Conservation (phyloP, 2,888 invertebrate species). For the Phragmatobia fuliginosa region DNA sequence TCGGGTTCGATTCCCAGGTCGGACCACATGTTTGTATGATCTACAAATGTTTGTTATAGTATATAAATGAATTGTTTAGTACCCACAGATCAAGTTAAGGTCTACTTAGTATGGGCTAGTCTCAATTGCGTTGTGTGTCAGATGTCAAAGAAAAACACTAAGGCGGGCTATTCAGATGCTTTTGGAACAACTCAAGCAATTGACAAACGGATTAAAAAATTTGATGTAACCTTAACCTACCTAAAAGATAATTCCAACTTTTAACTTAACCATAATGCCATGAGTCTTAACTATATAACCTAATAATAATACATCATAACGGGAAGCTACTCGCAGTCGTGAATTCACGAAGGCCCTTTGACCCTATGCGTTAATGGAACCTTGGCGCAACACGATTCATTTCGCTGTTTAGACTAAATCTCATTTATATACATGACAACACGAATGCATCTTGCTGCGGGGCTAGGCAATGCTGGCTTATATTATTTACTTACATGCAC, state of each 20-base stretch:
- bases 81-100: too few species aligned
- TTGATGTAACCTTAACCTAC: background rate
- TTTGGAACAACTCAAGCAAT: too few species aligned
- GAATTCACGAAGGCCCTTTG: constrained; percentile 8
- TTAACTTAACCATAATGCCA: background rate
- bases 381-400: constrained; percentile 18
- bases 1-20: too few species aligned
- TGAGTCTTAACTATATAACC: background rate
- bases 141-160: too few species aligned
- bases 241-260: background rate
- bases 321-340: constrained; percentile 11
- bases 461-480: background rate
- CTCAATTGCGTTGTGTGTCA: too few species aligned
- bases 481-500: background rate
- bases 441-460: background rate
- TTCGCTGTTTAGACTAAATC: constrained; percentile 13
- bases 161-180: too few species aligned
- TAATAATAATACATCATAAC: constrained; percentile 1
- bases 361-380: constrained; percentile 30
- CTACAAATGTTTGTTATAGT: too few species aligned
- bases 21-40: too few species aligned
- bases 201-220: too few species aligned
- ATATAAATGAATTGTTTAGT: too few species aligned
- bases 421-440: constrained; percentile 5
- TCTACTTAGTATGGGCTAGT: too few species aligned